Conservation (phyloP, 2,797 vertebrate genomes). For the Nyctalus aviator region DNA sequence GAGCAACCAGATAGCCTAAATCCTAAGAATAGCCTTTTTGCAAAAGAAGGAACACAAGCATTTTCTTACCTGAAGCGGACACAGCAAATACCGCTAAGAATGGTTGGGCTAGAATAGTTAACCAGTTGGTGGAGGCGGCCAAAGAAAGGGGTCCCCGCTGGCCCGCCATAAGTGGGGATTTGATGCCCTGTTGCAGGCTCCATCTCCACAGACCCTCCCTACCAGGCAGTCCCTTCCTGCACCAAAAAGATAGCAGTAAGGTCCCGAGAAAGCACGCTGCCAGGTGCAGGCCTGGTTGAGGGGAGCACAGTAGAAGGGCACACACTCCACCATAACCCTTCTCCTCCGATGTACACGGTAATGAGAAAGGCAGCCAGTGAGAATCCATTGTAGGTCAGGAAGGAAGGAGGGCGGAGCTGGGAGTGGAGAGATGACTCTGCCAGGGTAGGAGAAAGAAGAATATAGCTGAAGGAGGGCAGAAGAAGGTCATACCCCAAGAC, state of each 20-base stretch:
- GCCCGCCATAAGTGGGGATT: not conserved
- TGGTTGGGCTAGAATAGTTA: not conserved
- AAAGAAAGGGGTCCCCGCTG: not conserved
- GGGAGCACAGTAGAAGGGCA: not conserved
- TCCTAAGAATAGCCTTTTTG: not conserved
- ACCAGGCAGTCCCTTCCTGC: not conserved
- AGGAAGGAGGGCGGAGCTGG: not conserved
- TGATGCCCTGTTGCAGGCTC: not conserved
- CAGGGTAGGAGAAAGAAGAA: not conserved
- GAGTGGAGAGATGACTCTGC: not conserved
- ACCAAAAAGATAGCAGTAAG: not conserved
- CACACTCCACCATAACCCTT: not conserved
- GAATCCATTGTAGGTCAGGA: not conserved
- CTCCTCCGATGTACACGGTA: not conserved
- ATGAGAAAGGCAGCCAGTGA: not conserved
- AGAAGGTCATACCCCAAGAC: not conserved
- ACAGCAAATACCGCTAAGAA: not conserved
- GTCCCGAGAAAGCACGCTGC: not conserved
- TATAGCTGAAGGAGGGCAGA: not conserved
- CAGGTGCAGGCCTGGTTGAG: not conserved
- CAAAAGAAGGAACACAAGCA: not conserved
- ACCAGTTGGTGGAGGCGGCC: not conserved
- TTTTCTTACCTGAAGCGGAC: not conserved
- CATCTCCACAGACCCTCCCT: not conserved
- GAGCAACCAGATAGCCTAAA: not conserved